Evolutionary conservation across 2,113 vertebrate genomes (phyloP), one percentile per base, ranked within the genome.

Genomic region (Pygoscelis antarcticus): DNA sequence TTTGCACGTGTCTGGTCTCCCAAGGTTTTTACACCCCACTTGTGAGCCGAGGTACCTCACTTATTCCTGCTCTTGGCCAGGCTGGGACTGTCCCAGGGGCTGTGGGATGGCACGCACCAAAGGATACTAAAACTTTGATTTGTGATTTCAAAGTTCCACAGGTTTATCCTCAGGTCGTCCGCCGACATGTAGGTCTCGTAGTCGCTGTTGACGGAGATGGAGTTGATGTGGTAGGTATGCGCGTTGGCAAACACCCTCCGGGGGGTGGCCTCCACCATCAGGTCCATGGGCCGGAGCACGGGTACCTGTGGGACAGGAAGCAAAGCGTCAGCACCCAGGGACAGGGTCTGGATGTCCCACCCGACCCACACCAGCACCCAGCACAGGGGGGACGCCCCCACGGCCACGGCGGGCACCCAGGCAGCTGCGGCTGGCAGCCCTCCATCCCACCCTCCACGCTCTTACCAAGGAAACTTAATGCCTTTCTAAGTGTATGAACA

Each of bases 121-220:
- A 99, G 99, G 99, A 99, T 99, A 99, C 99, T 99, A 98, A 99
- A 99, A 98, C 99, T 99, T 83, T 99, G 99, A 96, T 99, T 99
- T 4, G 99, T 99, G 98, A 99, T 99, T 97, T 99, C 99, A 94
- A 99, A 98, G 98, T 99, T 99, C 99, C 99, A 99, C 77, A 99
- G 98, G 97, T 99, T 99, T 97, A 99, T 99, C 97, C 99, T 98
- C 95, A 99, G 98, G 98, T 99, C 99, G 7, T 99, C 99, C 0
- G 99, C 99, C 10, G 99, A 99, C 99, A 99, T 99, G 98, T 98
- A 99, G 44, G 99, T 99, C 98, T 99, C 99, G 16, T 99, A 99
- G 98, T 99, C 99, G 1, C 99, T 99, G 98, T 99, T 99, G 98
- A 99, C 99, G 0, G 99, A 99, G 98, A 99, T 99, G 98, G 99